phyloP scores from a whole-genome alignment of 1,140 invertebrate species.

The Brachionus asplanchnoidis region DNA sequence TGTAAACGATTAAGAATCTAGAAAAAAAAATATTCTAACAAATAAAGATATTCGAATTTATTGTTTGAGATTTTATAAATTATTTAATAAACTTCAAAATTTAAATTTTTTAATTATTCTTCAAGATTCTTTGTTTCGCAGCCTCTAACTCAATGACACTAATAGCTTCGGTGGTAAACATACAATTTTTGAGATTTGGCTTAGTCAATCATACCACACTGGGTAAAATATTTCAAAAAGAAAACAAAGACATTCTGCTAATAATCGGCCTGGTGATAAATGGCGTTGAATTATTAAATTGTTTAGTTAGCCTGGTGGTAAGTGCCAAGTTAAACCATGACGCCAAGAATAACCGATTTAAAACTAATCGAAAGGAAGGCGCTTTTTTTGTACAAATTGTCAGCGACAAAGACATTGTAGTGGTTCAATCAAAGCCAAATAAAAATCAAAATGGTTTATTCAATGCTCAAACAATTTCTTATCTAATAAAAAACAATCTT shows the following conservation, averaged over 20 bases:
- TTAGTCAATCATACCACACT: constrained; percentile 58
- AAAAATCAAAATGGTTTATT: constrained; percentile 27
- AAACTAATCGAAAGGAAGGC: constrained; percentile 50
- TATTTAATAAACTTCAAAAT: no score
- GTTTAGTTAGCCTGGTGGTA: constrained; percentile 52
- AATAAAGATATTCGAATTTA: no score
- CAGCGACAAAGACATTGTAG: constrained; percentile 46
- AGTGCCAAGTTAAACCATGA: constrained; percentile 54
- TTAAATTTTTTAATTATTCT: background rate
- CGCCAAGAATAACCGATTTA: constrained; percentile 54
- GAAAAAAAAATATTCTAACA: no score
- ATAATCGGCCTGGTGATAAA: constrained; percentile 53
- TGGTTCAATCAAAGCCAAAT: constrained; percentile 42
- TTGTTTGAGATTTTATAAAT: no score
- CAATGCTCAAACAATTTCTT: background rate
- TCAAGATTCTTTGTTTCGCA: constrained; percentile 58
- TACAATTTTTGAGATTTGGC: constrained; percentile 57
- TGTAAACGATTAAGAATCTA: no score
- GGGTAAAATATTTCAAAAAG: constrained; percentile 56
- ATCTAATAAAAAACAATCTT: constrained; percentile 20
- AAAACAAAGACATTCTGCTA: constrained; percentile 52
- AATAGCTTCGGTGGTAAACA: constrained; percentile 56
- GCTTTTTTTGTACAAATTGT: constrained; percentile 57
- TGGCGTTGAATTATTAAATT: constrained; percentile 53
- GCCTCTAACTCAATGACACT: constrained; percentile 56